Percentiles rank a stretch among this genome's conserved stretches.
Evolutionary conservation across 2,888 invertebrate genomes (phyloP).

Genomic region (Disparrhopalites patrizii): DNA sequence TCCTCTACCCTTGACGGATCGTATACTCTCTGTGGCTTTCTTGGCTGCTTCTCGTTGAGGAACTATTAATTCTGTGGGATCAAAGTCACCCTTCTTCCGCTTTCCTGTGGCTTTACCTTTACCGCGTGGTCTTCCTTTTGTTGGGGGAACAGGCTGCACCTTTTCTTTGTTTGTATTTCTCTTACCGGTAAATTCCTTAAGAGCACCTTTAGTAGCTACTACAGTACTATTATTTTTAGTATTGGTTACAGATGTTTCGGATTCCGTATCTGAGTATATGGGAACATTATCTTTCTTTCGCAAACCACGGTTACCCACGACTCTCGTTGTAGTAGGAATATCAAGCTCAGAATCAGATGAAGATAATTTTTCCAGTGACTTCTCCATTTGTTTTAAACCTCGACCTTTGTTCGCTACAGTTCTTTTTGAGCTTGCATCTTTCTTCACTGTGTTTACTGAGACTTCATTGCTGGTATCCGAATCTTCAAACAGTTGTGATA

Average conservation of each 20-base stretch:
- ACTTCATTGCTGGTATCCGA: constrained; percentile 59
- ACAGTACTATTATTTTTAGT: constrained; percentile 20
- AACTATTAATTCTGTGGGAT: constrained; percentile 76
- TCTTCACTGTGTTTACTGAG: constrained; percentile 55
- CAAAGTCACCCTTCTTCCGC: constrained; percentile 51
- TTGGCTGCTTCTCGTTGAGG: constrained; percentile 87
- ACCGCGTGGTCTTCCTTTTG: constrained; percentile 40
- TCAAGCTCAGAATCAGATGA: constrained; percentile 73
- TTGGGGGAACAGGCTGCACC: neutral
- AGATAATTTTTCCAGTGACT: constrained; percentile 51
- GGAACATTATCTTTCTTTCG: constrained; percentile 31
- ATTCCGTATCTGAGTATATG: constrained; percentile 76
- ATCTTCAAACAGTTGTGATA: constrained; percentile 51
- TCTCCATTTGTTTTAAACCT: constrained; percentile 47
- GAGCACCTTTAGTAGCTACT: constrained; percentile 32
- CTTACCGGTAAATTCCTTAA: constrained; percentile 37
- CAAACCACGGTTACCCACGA: constrained; percentile 16
- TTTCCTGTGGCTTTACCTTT: constrained; percentile 51
- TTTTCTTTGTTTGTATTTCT: constrained; percentile 29
- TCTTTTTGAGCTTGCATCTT: constrained; percentile 38
- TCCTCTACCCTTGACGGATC: constrained; percentile 59
- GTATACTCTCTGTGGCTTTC: constrained; percentile 84
- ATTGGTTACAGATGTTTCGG: constrained; percentile 54
- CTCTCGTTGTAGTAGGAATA: constrained; percentile 7
- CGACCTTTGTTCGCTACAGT: constrained; percentile 29